Base-by-base conservation (phyloP, 2,113 vertebrate species). In the Caloenas nicobarica region DNA sequence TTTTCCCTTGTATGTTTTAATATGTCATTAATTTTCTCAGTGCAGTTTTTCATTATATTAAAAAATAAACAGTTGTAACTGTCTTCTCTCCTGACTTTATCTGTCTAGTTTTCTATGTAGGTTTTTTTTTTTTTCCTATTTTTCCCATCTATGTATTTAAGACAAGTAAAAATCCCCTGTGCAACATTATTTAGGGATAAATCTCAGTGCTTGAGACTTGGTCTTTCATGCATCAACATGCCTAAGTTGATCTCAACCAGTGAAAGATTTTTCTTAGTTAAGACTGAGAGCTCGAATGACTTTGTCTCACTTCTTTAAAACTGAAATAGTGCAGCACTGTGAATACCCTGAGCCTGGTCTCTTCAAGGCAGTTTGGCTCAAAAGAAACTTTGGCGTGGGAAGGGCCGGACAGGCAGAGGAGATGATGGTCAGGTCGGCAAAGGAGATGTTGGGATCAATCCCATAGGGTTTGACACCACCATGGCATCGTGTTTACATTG, bases 321-420 rank as follows among this genome's bases (percentile, higher is more conserved):
- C 53, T 58, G 40, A 7, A 23, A 0, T 0, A 16, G 76, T 0
- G 53, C 3, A 0, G 57, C 34, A 1, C 12, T 7, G 2, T 1
- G 11, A 2, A 1, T 31, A 2, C 57, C 50, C 48, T 40, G 0
- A 36, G 2, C 22, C 28, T 46, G 15, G 6, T 10, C 12, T 16
- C 38, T 0, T 3, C 11, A 1, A 9, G 5, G 24, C 23, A 1
- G 29, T 1, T 1, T 3, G 56, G 70, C 74, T 77, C 31, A 0
- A 4, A 16, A 26, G 25, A 40, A 46, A 44, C 79, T 71, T 70
- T 77, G 44, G 31, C 3, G 9, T 15, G 58, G 0, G 1, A 6
- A 53, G 64, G 60, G 74, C 40, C 4, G 1, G 73, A n/a, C 9
- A 4, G 69, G 68, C 9, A 10, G 8, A 2, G 57, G n/a, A 51